Evolutionary conservation across 2,888 invertebrate species (phyloP), one percentile per base, ranked within the genome.

Genomic region (Philopedon plagiatum): DNA sequence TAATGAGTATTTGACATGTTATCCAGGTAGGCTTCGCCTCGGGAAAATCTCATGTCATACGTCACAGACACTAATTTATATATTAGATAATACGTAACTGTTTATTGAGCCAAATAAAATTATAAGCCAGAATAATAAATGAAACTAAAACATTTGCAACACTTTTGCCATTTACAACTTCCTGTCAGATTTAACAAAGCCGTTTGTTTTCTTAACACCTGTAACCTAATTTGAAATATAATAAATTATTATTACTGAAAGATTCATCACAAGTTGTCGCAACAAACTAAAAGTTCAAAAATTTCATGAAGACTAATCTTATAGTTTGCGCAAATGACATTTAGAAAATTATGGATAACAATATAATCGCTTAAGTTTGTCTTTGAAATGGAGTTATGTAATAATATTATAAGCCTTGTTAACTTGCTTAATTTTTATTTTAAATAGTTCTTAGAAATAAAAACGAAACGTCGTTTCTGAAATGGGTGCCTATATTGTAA

Each of bases 251-350:
- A 44, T 21, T 44, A 44, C 44, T 19, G 9, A 19, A 44, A 21
- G 8, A 44, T 44, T 44, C 21, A 21, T 44, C 44, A 44, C 5
- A 44, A 21, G n/a, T 44, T 44, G 44, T n/a, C 0, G 19, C 44
- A 44, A 19, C 21, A 44, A 34, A 44, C 44, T 21, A 44, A 44
- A 44, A 44, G 44, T 44, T 44, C 44, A 44, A 19, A 44, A 44
- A 21, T 44, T 19, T 44, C 44, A 9, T 44, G 44, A 44, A 44
- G 44, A 21, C 19, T 19, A 41, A 21, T 44, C 21, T 21, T 5
- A 21, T 19, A 18, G 21, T 44, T 41, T 41, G 8, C 41, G 41
- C 41, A 41, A 41, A 41, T 41, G 41, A 41, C 41, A 18, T 41
- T 44, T 39, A 15, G 39, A 44, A 44, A 44, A 8, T 19, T 46